Conservation (phyloP, 2,797 vertebrate species). For the Chelon labrosus region DNA sequence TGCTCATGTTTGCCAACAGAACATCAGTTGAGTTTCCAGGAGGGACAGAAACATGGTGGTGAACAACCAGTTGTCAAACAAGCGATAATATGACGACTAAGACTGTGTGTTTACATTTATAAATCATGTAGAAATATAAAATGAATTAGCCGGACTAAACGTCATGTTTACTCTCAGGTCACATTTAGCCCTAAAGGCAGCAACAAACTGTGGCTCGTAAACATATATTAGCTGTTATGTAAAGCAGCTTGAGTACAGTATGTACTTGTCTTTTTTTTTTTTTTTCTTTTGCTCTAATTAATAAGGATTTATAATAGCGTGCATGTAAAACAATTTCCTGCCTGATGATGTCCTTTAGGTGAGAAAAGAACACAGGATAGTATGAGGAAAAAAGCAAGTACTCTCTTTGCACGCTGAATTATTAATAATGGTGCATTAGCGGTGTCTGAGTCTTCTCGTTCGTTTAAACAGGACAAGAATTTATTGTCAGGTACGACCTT, state of each 20-base stretch:
- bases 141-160: conserved; percentile 30
- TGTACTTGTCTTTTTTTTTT: neutral
- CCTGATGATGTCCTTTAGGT: neutral
- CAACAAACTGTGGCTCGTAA: conserved; percentile 7
- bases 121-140: conserved; percentile 10
- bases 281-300: neutral
- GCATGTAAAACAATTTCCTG: neutral
- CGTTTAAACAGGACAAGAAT: neutral
- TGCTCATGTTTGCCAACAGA: too few relatives aligned
- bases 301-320: neutral
- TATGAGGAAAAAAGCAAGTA: neutral
- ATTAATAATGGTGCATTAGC: conserved; percentile 26
- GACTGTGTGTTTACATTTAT: conserved; percentile 14
- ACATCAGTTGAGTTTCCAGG: too few relatives aligned
- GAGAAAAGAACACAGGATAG: neutral
- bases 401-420: conserved; percentile 35
- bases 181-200: conserved; percentile 16
- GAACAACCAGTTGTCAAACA: too few relatives aligned
- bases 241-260: neutral
- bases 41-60: too few relatives aligned
- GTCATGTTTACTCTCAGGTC: conserved; percentile 3
- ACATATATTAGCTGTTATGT: neutral
- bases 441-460: conserved; percentile 8
- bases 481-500: conserved; percentile 9
- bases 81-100: neutral